Evolutionary conservation across 2,888 invertebrate species (phyloP), one percentile per base, ranked within the genome.

Genomic region (Linhomoeus sp.): DNA sequence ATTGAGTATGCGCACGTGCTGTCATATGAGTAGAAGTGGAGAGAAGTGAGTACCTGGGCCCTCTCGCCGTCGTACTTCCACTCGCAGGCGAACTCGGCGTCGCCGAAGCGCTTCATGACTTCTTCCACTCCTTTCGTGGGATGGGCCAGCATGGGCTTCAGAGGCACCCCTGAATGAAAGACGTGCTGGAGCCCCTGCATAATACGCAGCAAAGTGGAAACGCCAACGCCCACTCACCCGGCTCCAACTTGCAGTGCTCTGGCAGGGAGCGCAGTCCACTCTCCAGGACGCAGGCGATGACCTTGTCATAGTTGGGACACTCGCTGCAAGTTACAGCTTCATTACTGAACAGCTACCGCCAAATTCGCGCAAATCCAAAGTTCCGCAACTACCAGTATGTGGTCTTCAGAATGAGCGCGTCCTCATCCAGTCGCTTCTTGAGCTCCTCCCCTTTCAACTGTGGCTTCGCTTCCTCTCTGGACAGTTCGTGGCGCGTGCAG

Each of bases 31-130:
- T 3, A 37, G 37, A 15, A 37, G 3, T 5, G 17, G 7, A 29
- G 7, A 12, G 7, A 29, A 12, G 29, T 12, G 29, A 9, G 17
- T 20, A 83, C 78, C 75, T 90, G 94, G 0, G 92, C 94, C 57
- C 97, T 74, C 73, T 97, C 97, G 1, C 97, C 97, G 68, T 99
- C 97, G 67, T 99, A 97, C 67, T 97, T 97, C 77, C 81, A 99
- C 70, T 99, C 97, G 66, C 94, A 94, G 1, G 92, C 92, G 66
- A 99, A 94, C 58, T 77, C 75, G 52, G 80, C 73, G 36, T 64
- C 61, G 50, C 84, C 83, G 68, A 86, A 85, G 59, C 85, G 74
- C 50, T 77, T 74, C 46, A 92, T 68, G 3, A 92, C 81, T 66
- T 90, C 88, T 52, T 77, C 75, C 15, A 43, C 24, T 14, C 88